Percentiles rank a stretch among this genome's conserved stretches.
phyloP scores from a whole-genome alignment of 2,113 vertebrate species.

The Sinocyclocheilus grahami region DNA sequence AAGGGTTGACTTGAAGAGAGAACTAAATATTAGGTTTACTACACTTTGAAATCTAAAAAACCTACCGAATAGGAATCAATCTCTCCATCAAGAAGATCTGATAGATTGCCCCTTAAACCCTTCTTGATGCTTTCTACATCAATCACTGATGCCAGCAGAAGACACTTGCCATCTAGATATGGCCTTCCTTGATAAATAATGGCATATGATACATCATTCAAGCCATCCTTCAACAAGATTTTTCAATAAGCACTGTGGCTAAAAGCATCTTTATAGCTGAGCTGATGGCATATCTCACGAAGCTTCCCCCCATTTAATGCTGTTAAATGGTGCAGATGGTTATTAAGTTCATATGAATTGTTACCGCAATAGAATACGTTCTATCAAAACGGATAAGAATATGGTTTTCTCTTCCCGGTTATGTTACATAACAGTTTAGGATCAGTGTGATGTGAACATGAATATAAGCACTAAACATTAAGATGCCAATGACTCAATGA shows the following conservation, averaged over 20 bases:
- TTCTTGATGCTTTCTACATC: constrained; percentile 6
- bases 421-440: not conserved
- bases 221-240: constrained; percentile 23
- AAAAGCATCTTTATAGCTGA: constrained; percentile 40
- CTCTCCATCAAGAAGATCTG: constrained; percentile 7
- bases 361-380: not conserved
- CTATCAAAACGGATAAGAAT: not conserved
- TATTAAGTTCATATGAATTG: constrained; percentile 19
- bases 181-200: constrained; percentile 33
- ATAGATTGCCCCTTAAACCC: constrained; percentile 13
- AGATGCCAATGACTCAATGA: not conserved
- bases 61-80: not conserved
- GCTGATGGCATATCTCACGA: not conserved
- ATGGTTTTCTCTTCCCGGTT: not conserved
- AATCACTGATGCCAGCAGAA: not conserved
- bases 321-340: constrained; percentile 10
- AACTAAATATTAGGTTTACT: not conserved
- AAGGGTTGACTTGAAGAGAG: not conserved
- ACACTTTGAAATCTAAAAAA: constrained; percentile 12
- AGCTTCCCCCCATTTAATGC: not conserved
- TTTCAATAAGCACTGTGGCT: constrained; percentile 9
- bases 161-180: constrained; percentile 19
- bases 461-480: not conserved
- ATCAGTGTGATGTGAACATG: not conserved
- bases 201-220: constrained; percentile 28